Base-by-base conservation (phyloP, 2,113 vertebrate species). In the Brachypteracias leptosomus region DNA sequence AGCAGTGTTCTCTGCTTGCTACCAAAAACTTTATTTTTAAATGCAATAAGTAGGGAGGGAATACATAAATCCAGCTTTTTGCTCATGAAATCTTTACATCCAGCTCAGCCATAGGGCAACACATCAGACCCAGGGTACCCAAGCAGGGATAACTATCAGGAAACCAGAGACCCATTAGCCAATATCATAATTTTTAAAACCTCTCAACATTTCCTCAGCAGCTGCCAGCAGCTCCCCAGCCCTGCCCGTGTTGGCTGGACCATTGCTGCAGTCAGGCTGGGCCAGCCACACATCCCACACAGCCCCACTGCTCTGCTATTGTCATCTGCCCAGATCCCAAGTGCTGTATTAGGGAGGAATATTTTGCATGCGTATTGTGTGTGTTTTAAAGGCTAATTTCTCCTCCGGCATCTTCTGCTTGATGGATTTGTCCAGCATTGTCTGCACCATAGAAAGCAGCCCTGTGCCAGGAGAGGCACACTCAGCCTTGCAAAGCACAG, bases 381-480 rank as follows among this genome's bases (percentile, higher is more conserved):
- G 24, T 76, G 40, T 74, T 95, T 94, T 87, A 76, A 42, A 93
- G 85, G 75, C 94, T 92, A 89, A 93, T 71, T 86, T 81, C 75
- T 78, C 54, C 84, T 84, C 75, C 66, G 1, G 83, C 80, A 89
- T 61, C 88, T 97, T 84, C 95, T 89, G 86, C 86, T 95, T 17
- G 2, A 89, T 70, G 63, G 72, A 93, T 97, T 94, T 93, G 68
- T 92, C 89, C 75, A 46, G 73, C 28, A 42, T 33, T 36, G 2
- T 71, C 54, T 14, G 0, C 62, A 5, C 57, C 10, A 10, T 4
- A 70, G 75, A 88, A 90, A 63, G 70, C 70, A 21, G 67, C 16
- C 20, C 58, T 0, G 0, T 70, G 61, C 88, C 93, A 95, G 83
- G 20, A 90, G 46, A 90, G 54, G 63, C 42, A 80, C 13, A 1